Base-by-base conservation (phyloP, 2,113 vertebrate species). In the Cyanoderma ruficeps region DNA sequence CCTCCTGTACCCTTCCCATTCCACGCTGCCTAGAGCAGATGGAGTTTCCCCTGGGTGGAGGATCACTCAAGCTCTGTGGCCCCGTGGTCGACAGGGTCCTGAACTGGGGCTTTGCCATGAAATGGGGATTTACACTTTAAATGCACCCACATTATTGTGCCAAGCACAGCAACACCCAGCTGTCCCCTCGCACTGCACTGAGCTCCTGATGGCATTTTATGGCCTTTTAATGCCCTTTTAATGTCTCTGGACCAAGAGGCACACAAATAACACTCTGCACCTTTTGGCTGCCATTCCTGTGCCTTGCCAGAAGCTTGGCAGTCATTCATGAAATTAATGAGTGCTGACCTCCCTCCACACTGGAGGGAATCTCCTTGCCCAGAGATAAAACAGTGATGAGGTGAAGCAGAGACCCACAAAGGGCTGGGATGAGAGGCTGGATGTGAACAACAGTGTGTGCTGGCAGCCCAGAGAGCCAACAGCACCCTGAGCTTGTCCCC, bases 81-180 rank as follows among this genome's bases (percentile, higher is more conserved):
- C 14, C 15, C 25, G 28, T 50, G 67, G 17, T 21, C 0, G 0
- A 22, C 27, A 85, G 68, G 49, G 33, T 46, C 6, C 2, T 13
- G 35, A 47, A 3, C 39, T 16, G 41, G 53, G 25, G 35, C 8
- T 20, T 53, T 87, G 59, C 13, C 44, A 10, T 19, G 37, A 44
- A 5, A 24, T 24, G 50, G 31, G 19, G 19, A 11, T 30, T 56
- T 76, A 44, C 15, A 25, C 57, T 71, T 50, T 42, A 18, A 27
- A 6, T 7, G 30, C n/a, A 21, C 8, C 30, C 39, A 7, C 4
- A 2, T 39, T 44, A 11, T 4, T 6, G 37, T 60, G 75, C 93
- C 57, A 52, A 28, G 71, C 13, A 12, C 4, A 7, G 75, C 37
- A 49, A 47, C 37, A 10, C 42, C 6, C 21, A n/a, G 56, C 59